These are phyloP conservation scores for Sarcophaga variegata DNA, from an alignment of 2,888 invertebrate species.

Conservation along the genomic window DNA sequence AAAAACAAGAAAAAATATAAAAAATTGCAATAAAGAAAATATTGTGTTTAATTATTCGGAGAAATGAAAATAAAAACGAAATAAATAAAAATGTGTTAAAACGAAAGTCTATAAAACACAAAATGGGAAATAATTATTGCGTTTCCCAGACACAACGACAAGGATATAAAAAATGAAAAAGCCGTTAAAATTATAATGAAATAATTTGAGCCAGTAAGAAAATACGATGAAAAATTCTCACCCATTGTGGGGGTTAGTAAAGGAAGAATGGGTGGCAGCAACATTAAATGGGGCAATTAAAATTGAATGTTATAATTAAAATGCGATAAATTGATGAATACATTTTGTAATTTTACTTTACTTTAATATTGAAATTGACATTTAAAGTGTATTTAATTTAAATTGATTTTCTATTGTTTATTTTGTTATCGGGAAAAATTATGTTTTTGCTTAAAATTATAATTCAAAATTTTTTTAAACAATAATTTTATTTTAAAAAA, in stretches of 20 bases:
- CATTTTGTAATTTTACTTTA: not conserved
- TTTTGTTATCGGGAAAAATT: no score
- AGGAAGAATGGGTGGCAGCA: not conserved
- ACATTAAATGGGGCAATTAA: conserved; percentile 11
- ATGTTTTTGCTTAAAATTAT: not conserved
- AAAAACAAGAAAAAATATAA: conserved; percentile 28
- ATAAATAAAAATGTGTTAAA: not conserved
- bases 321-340: conserved; percentile 9
- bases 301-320: conserved; percentile 35
- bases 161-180: not conserved
- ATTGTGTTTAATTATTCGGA: conserved; percentile 34
- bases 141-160: not conserved
- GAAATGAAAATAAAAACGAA: not conserved
- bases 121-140: no score
- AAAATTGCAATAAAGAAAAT: conserved; percentile 1
- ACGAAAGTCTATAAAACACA: not conserved
- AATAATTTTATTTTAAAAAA: no score
- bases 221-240: not conserved
- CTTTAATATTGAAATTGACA: no score
- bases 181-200: conserved; percentile 18
- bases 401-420: no score
- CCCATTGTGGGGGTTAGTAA: not conserved
- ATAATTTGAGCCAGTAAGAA: conserved; percentile 13
- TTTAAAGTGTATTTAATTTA: no score
- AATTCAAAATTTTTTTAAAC: not conserved